phyloP scores from a whole-genome alignment of 1,140 invertebrate species.

The Galleria mellonella region DNA sequence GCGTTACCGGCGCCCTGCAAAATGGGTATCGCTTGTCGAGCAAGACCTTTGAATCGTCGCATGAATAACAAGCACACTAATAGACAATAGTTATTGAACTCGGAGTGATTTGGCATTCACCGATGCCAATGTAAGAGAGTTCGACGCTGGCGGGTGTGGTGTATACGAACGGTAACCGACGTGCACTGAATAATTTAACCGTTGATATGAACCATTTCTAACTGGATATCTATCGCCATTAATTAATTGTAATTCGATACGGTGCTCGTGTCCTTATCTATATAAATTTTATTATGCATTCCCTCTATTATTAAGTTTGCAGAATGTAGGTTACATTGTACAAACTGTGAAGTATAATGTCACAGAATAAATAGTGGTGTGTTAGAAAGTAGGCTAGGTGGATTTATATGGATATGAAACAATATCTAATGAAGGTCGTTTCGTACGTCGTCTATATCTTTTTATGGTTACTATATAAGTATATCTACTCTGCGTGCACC shows the following conservation, averaged over 20 bases:
- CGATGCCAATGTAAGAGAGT: slow-evolving; percentile 11
- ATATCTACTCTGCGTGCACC: too few species aligned
- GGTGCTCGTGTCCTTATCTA: slow-evolving; percentile 18
- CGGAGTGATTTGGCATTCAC: slow-evolving; percentile 41
- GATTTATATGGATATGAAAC: not conserved
- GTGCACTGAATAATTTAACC: slow-evolving; percentile 47
- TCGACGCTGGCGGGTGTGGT: slow-evolving; percentile 13
- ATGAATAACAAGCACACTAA: slow-evolving; percentile 47
- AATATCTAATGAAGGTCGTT: too few species aligned
- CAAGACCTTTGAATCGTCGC: slow-evolving; percentile 20
- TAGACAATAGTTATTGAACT: slow-evolving; percentile 48
- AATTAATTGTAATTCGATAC: slow-evolving; percentile 42
- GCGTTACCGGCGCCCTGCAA: slow-evolving; percentile 15
- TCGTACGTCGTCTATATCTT: too few species aligned
- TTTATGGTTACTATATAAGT: too few species aligned
- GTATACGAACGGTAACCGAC: slow-evolving; percentile 23
- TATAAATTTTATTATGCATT: slow-evolving; percentile 5
- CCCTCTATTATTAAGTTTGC: slow-evolving; percentile 4
- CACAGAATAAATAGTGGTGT: too few species aligned
- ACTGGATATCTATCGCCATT: slow-evolving; percentile 38
- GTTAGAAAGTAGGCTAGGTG: slow-evolving; percentile 5
- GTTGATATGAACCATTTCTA: slow-evolving; percentile 28
- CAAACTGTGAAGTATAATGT: not conserved
- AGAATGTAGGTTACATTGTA: not conserved
- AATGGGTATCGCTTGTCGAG: slow-evolving; percentile 39